Conservation (phyloP, 2,888 invertebrate species). For the Amblyjoppa fuscipennis region DNA sequence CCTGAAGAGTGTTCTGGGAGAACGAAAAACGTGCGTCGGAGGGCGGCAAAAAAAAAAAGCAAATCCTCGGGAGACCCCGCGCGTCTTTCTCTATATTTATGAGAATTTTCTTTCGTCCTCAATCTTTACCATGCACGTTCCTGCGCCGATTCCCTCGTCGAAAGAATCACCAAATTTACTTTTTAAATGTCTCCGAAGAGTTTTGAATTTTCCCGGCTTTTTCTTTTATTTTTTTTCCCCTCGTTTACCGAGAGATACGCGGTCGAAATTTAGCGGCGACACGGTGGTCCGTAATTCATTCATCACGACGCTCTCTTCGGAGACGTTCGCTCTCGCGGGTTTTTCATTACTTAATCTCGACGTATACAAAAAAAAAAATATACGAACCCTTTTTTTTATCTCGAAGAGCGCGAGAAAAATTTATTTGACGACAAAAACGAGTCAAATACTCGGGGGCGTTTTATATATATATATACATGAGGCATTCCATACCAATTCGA, state of each 20-base stretch:
- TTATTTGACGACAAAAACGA: not conserved
- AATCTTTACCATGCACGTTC: slow-evolving; percentile 11
- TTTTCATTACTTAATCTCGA: not conserved
- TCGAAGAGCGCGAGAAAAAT: not conserved
- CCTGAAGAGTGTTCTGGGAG: not conserved
- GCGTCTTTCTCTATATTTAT: slow-evolving; percentile 52
- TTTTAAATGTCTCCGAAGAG: slow-evolving; percentile 13
- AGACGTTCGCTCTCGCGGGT: not conserved
- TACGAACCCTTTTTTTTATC: not conserved
- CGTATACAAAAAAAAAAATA: not conserved
- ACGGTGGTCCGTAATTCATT: not conserved
- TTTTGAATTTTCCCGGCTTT: not conserved
- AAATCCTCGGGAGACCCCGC: slow-evolving; percentile 6
- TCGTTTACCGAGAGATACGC: not conserved
- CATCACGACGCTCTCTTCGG: not conserved
- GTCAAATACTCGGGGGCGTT: slow-evolving; percentile 4
- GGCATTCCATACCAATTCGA: too few relatives aligned
- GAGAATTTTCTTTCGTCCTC: slow-evolving; percentile 28
- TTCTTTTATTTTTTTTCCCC: not conserved
- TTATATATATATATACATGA: not conserved
- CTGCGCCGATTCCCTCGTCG: not conserved
- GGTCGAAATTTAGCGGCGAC: not conserved
- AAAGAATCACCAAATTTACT: slow-evolving; percentile 15
- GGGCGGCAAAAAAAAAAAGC: not conserved
- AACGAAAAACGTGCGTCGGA: not conserved